Evolutionary conservation across 2,888 invertebrate species (phyloP).

Genomic region (Hirtodrosophila confusa): DNA sequence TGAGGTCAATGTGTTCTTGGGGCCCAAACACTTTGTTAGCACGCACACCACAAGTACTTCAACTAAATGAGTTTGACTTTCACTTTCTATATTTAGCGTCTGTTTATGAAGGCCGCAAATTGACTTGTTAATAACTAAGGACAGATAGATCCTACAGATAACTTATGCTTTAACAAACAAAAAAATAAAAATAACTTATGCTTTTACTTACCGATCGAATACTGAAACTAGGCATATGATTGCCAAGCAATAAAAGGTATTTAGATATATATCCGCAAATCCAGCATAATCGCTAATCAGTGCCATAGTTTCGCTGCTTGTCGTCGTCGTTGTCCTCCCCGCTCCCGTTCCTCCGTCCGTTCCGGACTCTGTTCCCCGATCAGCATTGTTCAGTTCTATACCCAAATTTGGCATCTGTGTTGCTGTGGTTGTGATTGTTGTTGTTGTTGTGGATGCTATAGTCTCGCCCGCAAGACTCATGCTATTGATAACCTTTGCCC

Average conservation of each 20-base stretch:
- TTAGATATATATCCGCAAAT: slow-evolving; percentile 84
- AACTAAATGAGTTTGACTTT: slow-evolving; percentile 51
- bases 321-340: slow-evolving; percentile 22
- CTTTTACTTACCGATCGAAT: slow-evolving; percentile 85
- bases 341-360: slow-evolving; percentile 17
- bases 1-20: slow-evolving; percentile 77
- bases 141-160: slow-evolving; percentile 4
- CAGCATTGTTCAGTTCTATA: slow-evolving; percentile 66
- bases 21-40: slow-evolving; percentile 31
- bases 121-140: slow-evolving; percentile 43
- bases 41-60: slow-evolving; percentile 44
- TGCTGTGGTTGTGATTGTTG: slow-evolving; percentile 25
- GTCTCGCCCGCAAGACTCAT: slow-evolving; percentile 81
- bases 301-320: slow-evolving; percentile 47
- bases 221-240: slow-evolving; percentile 86
- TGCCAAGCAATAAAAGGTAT: slow-evolving; percentile 85
- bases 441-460: slow-evolving; percentile 40
- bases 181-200: neutral
- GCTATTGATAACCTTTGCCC: slow-evolving; percentile 80
- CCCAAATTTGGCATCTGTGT: slow-evolving; percentile 43
- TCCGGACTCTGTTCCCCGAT: slow-evolving; percentile 58
- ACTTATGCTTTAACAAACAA: neutral
- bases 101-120: slow-evolving; percentile 44
- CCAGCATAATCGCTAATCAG: slow-evolving; percentile 82
- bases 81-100: slow-evolving; percentile 55